A percentile compares a stretch with the other conserved stretches of the same genome.
phyloP scores from a whole-genome alignment of 1,140 invertebrate species.

The Notospermus geniculatus region DNA sequence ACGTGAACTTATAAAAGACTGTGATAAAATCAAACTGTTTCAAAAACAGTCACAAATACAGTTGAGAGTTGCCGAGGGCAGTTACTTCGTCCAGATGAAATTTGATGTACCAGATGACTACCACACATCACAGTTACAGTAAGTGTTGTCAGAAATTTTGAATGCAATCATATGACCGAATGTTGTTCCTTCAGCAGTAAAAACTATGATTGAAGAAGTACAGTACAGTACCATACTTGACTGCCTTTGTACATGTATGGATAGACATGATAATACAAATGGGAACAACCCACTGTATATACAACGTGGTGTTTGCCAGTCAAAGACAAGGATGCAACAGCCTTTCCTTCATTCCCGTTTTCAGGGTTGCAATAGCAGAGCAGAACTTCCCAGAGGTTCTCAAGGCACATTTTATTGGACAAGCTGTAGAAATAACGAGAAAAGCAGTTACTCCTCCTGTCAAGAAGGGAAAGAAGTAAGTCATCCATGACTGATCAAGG shows the following conservation, averaged over 20 bases:
- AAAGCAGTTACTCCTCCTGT: slow-evolving; percentile 71
- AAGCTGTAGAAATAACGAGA: slow-evolving; percentile 69
- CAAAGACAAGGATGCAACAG: too few species aligned
- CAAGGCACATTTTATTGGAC: slow-evolving; percentile 63
- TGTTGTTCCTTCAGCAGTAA: too few species aligned
- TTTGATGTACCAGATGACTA: slow-evolving; percentile 68
- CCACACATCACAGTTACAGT: slow-evolving; percentile 62
- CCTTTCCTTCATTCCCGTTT: too few species aligned
- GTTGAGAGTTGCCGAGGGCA: slow-evolving; percentile 62
- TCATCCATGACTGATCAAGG: slow-evolving; percentile 8
- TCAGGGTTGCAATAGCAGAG: slow-evolving; percentile 62
- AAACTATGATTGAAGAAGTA: too few species aligned
- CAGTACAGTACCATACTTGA: too few species aligned
- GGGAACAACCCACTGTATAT: too few species aligned
- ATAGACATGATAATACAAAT: too few species aligned
- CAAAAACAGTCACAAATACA: slow-evolving; percentile 67
- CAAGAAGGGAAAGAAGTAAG: slow-evolving; percentile 58
- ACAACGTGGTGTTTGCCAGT: too few species aligned
- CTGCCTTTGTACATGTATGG: too few species aligned
- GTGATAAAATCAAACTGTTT: slow-evolving; percentile 66
- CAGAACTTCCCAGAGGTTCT: slow-evolving; percentile 69
- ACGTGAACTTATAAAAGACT: slow-evolving; percentile 48
- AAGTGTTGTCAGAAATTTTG: slow-evolving; percentile 37
- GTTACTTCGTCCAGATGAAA: slow-evolving; percentile 64
- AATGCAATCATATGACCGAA: too few species aligned